Evolutionary conservation across 2,797 vertebrate species (phyloP).

Genomic region (Apogon talboti): DNA sequence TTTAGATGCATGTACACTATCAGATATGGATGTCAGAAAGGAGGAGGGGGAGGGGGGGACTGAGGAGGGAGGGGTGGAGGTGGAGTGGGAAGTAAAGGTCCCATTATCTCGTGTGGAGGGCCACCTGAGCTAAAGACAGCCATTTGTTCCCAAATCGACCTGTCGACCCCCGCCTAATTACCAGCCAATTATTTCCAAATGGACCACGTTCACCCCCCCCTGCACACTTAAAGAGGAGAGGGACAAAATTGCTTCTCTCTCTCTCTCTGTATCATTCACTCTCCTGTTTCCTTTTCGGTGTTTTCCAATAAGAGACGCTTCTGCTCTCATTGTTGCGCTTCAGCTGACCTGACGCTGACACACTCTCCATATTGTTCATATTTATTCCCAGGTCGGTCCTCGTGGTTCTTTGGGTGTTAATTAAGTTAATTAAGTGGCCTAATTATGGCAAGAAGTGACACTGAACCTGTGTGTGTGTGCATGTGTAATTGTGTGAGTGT

Average conservation of each 20-base stretch:
- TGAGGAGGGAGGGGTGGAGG: not conserved
- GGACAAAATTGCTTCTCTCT: slow-evolving; percentile 61
- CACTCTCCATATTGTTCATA: not conserved
- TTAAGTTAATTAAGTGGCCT: slow-evolving; percentile 66
- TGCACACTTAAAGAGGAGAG: slow-evolving; percentile 71
- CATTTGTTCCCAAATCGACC: slow-evolving; percentile 89
- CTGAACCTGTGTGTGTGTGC: slow-evolving; percentile 29
- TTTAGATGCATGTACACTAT: not conserved
- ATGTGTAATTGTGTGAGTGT: slow-evolving; percentile 13
- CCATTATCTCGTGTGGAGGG: slow-evolving; percentile 78
- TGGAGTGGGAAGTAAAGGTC: slow-evolving; percentile 70
- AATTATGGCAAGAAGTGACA: slow-evolving; percentile 52
- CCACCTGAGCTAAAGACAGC: slow-evolving; percentile 90
- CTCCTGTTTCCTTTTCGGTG: slow-evolving; percentile 15
- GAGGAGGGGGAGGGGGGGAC: slow-evolving; percentile 1
- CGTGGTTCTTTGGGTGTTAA: slow-evolving; percentile 52
- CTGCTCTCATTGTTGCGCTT: slow-evolving; percentile 22
- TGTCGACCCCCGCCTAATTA: slow-evolving; percentile 89
- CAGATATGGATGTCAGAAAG: slow-evolving; percentile 21
- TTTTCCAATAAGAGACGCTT: slow-evolving; percentile 38
- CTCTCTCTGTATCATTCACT: slow-evolving; percentile 5
- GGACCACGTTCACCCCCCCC: slow-evolving; percentile 76
- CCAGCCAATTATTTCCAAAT: slow-evolving; percentile 91
- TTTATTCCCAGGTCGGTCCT: slow-evolving; percentile 30
- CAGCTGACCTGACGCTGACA: not conserved